Base-by-base conservation (phyloP, 2,797 vertebrate genomes). In the Spinus pinus region DNA sequence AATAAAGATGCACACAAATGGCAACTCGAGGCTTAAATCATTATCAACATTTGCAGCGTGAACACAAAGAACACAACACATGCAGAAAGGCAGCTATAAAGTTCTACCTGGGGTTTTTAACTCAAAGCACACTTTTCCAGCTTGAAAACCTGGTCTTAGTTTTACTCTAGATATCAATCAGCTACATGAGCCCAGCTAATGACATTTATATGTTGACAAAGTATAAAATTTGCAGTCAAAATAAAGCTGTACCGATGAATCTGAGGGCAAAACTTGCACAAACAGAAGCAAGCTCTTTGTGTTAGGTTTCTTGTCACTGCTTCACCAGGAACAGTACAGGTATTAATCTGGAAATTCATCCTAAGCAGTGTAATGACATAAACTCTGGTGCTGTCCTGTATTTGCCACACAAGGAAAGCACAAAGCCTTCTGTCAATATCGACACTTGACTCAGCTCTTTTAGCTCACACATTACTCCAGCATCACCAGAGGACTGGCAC, bases 311-410 rank as follows among this genome's bases (percentile, higher is more conserved):
- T 50, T 27, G n/a, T 44, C 57, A 3, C 27, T 27, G 30, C 28
- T 72, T 31, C 5, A 2, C 41, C 16, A 51, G 37, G 11, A 31
- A 9, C 19, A 25, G 35, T 1, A 30, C 19, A n/a, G 18, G 5
- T 3, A 8, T 8, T 5, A 12, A 14, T 12, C 31, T 1, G 3
- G 42, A 42, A 42, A 58, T 16, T 9, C 4, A 35, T 4, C 12
- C 2, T 16, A 25, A 20, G 44, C 1, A 9, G 18, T 8, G 21
- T 16, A 62, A 33, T 1, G 1, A 50, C 1, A 0, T 4, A 23
- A 53, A 47, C 33, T 20, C 9, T 2, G 28, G 5, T 12, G 21
- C 33, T 41, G 9, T 1, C 54, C 31, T 11, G 23, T 9, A 7
- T 30, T 24, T 1, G 0, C 25, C 65, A 17, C 5, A 1, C 3